Percentiles rank a stretch among this genome's conserved stretches.
These are phyloP conservation scores for Ochropleura plecta DNA, from an alignment of 2,888 invertebrate species.

Conservation along the genomic window DNA sequence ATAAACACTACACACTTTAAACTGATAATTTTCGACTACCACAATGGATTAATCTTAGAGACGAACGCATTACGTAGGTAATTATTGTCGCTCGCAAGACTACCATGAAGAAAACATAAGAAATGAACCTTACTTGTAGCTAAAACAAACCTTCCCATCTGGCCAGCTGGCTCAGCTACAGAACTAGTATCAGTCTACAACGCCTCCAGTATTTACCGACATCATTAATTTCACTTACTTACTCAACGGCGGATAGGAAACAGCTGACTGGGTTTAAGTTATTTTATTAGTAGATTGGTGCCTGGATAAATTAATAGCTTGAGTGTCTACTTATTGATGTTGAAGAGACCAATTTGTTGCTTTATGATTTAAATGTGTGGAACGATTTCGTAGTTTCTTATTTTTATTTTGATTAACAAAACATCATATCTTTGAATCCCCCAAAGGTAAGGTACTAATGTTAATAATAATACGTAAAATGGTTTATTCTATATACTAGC, in stretches of 20 bases:
- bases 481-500: too few relatives aligned
- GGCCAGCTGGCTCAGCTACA: conserved; percentile 15
- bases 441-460: neutral
- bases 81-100: too few relatives aligned
- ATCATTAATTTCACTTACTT: conserved; percentile 59
- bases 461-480: neutral
- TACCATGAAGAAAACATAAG: neutral
- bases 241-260: conserved; percentile 22
- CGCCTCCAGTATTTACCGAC: conserved; percentile 35
- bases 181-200: conserved; percentile 32
- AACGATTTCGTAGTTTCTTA: neutral
- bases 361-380: neutral
- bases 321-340: neutral
- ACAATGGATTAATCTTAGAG: too few relatives aligned
- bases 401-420: neutral
- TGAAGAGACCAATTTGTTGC: neutral
- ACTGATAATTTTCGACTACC: too few relatives aligned
- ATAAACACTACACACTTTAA: too few relatives aligned
- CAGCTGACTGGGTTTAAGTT: conserved; percentile 17
- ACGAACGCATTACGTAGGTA: too few relatives aligned
- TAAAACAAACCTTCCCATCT: conserved; percentile 6
- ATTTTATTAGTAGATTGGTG: conserved; percentile 15
- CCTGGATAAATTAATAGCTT: conserved; percentile 3
- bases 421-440: neutral
- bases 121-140: neutral